Evolutionary conservation across 2,888 invertebrate genomes (phyloP), one percentile per base, ranked within the genome.

Genomic region (Hypsopygia costalis): DNA sequence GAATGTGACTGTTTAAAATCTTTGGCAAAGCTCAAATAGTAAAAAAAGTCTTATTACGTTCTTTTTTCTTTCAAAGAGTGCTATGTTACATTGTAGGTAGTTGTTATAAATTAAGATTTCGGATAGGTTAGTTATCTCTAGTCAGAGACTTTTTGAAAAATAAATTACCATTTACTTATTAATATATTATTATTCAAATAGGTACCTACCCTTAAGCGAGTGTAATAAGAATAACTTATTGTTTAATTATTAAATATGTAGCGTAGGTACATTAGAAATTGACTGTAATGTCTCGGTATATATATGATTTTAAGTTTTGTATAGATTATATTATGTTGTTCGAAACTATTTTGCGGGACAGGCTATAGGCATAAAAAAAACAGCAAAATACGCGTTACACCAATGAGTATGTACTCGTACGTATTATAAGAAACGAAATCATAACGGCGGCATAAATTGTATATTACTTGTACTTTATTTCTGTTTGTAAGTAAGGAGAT

Each of bases 101-200:
- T 70, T 60, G 69, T 74, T 71, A 40, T 69, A 69, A 55, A 51
- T 49, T 77, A 78, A 74, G 67, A 54, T 62, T 77, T 81, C 75
- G 75, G 71, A 79, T 85, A 85, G 81, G 59, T 68, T 82, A 82
- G 75, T 69, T 78, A 83, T 86, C 83, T 87, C 88, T 88, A 88
- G 88, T 88, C 88, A 88, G 87, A 81, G 88, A 88, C 76, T 70
- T 62, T 78, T 77, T 81, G 75, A 80, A 75, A 77, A 72, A 70
- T 59, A 70, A 77, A 82, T 83, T 86, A 86, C 88, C 86, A 86
- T 82, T 85, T 82, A 81, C 75, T 80, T 83, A 81, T 81, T 79
- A 79, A 74, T 79, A 75, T 76, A 75, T 73, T 74, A 75, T 77
- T 75, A 76, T 77, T 74, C 63, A 68, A 59, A 65, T 78, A 74